These are phyloP conservation scores for Phyto melanocephala DNA, from an alignment of 2,888 invertebrate genomes.

Conservation along the genomic window DNA sequence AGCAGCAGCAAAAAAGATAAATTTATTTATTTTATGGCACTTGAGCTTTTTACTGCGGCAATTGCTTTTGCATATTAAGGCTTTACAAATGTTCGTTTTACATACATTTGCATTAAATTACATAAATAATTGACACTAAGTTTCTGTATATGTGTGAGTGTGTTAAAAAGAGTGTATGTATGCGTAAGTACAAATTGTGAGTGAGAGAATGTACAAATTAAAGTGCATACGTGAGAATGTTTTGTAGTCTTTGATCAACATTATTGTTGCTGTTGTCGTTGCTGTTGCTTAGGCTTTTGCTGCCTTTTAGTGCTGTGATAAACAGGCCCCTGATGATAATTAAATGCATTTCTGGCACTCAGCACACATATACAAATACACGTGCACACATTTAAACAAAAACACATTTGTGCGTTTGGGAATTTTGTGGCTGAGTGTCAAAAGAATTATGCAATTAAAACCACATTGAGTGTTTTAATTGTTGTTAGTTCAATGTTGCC, in stretches of 20 bases:
- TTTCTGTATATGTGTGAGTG: background rate
- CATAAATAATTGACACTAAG: slow-evolving; percentile 54
- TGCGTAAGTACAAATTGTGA: no score
- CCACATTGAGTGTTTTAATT: slow-evolving; percentile 64
- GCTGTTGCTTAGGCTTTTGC: background rate
- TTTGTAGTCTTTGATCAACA: slow-evolving; percentile 27
- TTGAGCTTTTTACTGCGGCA: slow-evolving; percentile 59
- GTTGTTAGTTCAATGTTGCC: slow-evolving; percentile 52
- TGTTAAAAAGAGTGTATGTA: background rate
- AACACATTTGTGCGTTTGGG: slow-evolving; percentile 27
- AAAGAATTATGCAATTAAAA: slow-evolving; percentile 62
- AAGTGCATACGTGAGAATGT: background rate
- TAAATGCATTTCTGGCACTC: slow-evolving; percentile 56
- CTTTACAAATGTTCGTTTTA: slow-evolving; percentile 48
- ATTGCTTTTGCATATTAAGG: slow-evolving; percentile 60
- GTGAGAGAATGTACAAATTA: background rate
- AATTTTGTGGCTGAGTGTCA: slow-evolving; percentile 54
- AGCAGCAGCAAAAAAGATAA: slow-evolving; percentile 39
- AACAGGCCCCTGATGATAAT: slow-evolving; percentile 57
- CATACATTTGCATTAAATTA: slow-evolving; percentile 52
- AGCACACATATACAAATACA: background rate
- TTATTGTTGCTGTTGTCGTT: background rate
- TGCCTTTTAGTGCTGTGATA: slow-evolving; percentile 35
- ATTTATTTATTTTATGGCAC: slow-evolving; percentile 59
- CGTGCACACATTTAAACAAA: background rate